A percentile compares a stretch with the other conserved stretches of the same genome.
phyloP scores from a whole-genome alignment of 1,140 invertebrate species.

The Thereuonema tuberculata region DNA sequence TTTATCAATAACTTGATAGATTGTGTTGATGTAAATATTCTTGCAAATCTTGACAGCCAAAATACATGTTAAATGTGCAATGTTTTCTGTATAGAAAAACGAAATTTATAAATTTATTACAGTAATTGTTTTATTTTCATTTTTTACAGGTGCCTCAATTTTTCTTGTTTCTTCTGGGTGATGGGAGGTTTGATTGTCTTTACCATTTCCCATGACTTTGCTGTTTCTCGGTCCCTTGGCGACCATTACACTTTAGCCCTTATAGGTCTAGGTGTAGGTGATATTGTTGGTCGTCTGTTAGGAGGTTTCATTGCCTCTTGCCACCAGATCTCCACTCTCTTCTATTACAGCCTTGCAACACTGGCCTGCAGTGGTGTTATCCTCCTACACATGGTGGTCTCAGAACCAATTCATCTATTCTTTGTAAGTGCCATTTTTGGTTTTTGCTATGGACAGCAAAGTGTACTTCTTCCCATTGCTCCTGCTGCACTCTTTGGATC shows the following conservation, averaged over 20 bases:
- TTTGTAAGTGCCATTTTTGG: constrained; percentile 14
- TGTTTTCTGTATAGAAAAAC: no score
- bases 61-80: no score
- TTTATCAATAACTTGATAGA: no score
- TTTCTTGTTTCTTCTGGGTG: constrained; percentile 18
- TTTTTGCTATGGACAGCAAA: constrained; percentile 15
- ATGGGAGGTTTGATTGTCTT: constrained; percentile 18
- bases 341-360: constrained; percentile 6
- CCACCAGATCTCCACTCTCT: neutral
- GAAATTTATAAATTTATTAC: no score
- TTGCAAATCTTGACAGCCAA: no score
- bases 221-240: constrained; percentile 6
- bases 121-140: neutral
- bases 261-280: constrained; percentile 15
- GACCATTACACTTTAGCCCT: constrained; percentile 14
- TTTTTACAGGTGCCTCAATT: constrained; percentile 16
- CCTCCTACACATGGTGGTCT: constrained; percentile 5
- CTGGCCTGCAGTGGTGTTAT: constrained; percentile 13
- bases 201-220: constrained; percentile 19
- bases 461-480: constrained; percentile 12
- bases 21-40: no score
- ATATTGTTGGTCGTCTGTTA: constrained; percentile 15
- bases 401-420: constrained; percentile 7
- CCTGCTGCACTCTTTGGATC: constrained; percentile 14
- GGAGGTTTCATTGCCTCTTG: constrained; percentile 9